Conservation (phyloP, 2,888 invertebrate genomes). For the Cataglyphis rosenhaueri region DNA sequence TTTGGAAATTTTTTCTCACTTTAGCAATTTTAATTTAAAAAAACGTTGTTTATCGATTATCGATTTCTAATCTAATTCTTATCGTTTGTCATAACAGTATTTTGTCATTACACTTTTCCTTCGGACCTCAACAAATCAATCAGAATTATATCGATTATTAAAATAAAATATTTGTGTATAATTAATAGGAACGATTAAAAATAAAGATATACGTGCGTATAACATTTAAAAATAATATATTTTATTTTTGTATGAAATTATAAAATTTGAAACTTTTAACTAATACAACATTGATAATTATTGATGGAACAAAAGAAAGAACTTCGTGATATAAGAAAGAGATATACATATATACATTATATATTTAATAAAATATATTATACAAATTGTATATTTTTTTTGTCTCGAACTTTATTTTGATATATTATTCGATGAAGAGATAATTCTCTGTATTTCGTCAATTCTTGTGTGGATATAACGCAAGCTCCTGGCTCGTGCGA, state of each 20-base stretch:
- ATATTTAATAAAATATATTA: slow-evolving; percentile 13
- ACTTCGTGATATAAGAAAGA: not conserved
- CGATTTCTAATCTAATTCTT: not conserved
- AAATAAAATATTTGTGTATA: too few relatives aligned
- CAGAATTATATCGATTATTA: too few relatives aligned
- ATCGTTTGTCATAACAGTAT: not conserved
- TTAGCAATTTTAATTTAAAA: not conserved
- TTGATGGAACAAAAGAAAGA: not conserved
- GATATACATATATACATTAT: not conserved
- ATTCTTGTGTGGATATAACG: slow-evolving; percentile 55
- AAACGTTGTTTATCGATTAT: not conserved
- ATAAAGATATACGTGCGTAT: too few relatives aligned
- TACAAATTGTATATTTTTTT: too few relatives aligned
- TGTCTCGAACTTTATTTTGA: not conserved
- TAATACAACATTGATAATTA: not conserved
- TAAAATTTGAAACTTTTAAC: not conserved
- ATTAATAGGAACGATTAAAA: too few relatives aligned
- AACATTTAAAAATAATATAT: too few relatives aligned
- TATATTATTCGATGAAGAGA: not conserved
- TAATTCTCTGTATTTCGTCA: not conserved
- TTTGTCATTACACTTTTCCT: not conserved
- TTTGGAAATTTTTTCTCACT: not conserved
- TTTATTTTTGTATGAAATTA: not conserved
- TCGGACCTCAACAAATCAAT: too few relatives aligned
- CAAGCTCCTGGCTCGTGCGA: slow-evolving; percentile 59